Percentiles rank a stretch among this genome's conserved stretches.
Conservation (phyloP, 23 tunicate species). For the Styela clava region DNA sequence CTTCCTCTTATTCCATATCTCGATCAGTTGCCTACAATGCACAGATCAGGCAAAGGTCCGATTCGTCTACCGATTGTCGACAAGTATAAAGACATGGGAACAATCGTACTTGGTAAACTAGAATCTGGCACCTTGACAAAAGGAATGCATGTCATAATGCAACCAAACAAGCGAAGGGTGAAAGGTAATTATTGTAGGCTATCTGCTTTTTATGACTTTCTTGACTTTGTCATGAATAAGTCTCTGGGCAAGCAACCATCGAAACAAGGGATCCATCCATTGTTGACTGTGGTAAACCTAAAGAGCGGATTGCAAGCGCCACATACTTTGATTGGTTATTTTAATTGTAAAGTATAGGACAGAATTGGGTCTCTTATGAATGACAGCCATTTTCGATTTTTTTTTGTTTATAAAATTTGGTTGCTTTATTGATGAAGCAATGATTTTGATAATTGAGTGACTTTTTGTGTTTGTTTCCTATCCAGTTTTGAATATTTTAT, state of each 20-base stretch:
- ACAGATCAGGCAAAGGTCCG: conserved; percentile 75
- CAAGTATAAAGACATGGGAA: conserved; percentile 99
- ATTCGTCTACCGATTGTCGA: conserved; percentile 95
- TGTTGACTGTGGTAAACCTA: too few relatives aligned
- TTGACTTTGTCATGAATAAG: not conserved
- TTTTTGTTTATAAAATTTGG: too few relatives aligned
- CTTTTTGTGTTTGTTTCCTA: not conserved
- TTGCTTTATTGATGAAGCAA: too few relatives aligned
- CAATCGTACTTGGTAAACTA: conserved; percentile 88
- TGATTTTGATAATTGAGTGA: too few relatives aligned
- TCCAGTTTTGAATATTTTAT: conserved; percentile 64
- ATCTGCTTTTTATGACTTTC: too few relatives aligned
- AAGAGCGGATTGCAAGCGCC: too few relatives aligned
- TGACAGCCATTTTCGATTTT: too few relatives aligned
- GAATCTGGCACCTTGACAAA: conserved; percentile 83
- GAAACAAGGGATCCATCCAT: not conserved
- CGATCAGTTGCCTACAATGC: conserved; percentile 79
- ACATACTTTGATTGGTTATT: too few relatives aligned
- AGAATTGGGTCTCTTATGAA: too few relatives aligned
- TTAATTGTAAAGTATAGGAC: too few relatives aligned
- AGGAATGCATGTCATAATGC: conserved; percentile 73
- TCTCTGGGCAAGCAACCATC: not conserved
- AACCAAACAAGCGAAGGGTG: conserved; percentile 85
- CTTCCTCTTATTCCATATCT: conserved; percentile 89
- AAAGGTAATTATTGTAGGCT: conserved; percentile 53